phyloP scores from a whole-genome alignment of 2,888 invertebrate species.

The Fissipunctia ypsillon region DNA sequence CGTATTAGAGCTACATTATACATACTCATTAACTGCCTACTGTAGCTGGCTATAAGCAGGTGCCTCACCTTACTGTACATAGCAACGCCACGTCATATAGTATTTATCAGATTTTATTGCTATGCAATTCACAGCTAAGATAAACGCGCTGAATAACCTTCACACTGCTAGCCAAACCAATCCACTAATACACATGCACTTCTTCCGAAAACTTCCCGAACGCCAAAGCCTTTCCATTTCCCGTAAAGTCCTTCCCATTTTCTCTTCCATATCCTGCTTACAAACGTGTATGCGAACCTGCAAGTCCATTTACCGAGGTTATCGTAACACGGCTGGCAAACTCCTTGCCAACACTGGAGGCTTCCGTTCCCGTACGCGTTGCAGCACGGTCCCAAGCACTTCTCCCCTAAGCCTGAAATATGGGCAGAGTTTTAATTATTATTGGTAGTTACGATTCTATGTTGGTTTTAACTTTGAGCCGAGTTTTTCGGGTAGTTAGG shows the following conservation, averaged over 20 bases:
- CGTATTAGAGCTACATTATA: no score
- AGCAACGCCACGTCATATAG: no score
- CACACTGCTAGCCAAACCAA: not conserved
- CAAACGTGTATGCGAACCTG: constrained; percentile 73
- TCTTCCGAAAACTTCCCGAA: not conserved
- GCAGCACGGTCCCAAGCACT: constrained; percentile 84
- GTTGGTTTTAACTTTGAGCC: constrained; percentile 24
- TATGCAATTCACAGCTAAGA: not conserved
- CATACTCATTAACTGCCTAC: not conserved
- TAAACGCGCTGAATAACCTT: not conserved
- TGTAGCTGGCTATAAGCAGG: not conserved
- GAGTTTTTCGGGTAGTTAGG: constrained; percentile 19
- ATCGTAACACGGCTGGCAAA: constrained; percentile 83
- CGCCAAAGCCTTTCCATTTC: not conserved
- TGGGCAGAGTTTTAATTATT: constrained; percentile 35
- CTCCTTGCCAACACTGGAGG: constrained; percentile 84
- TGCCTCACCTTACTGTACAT: not conserved
- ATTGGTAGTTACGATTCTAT: constrained; percentile 29
- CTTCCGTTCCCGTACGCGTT: constrained; percentile 74
- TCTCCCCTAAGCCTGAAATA: constrained; percentile 81
- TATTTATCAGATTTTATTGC: not conserved
- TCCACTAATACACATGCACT: not conserved
- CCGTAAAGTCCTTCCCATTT: not conserved
- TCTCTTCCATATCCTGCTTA: constrained; percentile 20
- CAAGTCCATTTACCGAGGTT: constrained; percentile 82